Evolutionary conservation across 2,888 invertebrate species (phyloP).

Genomic region (Crioceris asparagi): DNA sequence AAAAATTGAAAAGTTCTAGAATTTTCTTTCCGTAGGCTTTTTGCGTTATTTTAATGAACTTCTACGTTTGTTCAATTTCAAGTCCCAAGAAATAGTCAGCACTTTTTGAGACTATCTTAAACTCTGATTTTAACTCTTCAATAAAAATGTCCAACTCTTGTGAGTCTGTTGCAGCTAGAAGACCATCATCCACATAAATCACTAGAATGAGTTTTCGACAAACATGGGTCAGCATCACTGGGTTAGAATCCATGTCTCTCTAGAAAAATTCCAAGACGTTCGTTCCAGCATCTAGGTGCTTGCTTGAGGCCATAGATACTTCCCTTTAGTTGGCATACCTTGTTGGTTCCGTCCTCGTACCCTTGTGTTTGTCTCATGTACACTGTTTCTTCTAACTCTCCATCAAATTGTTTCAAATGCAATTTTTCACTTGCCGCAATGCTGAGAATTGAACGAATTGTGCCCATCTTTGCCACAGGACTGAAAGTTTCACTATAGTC

Average conservation of each 20-base stretch:
- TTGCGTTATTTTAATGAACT: background rate
- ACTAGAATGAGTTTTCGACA: no score
- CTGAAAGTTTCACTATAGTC: no score
- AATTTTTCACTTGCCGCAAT: constrained; percentile 18
- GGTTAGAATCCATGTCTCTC: background rate
- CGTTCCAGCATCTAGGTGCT: constrained; percentile 9
- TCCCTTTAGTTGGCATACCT: constrained; percentile 3
- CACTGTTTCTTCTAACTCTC: constrained; percentile 10
- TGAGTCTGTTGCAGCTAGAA: no score
- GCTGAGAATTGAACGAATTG: no score
- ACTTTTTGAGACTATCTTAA: background rate
- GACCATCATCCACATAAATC: no score
- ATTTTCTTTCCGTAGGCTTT: background rate
- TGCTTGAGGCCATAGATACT: constrained; percentile 8
- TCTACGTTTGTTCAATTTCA: background rate
- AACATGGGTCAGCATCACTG: no score
- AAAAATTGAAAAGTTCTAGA: no score
- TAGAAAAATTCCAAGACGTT: background rate
- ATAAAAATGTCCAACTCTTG: no score
- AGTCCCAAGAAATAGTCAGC: no score
- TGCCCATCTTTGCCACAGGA: constrained; percentile 19
- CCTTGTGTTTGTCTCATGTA: constrained; percentile 17
- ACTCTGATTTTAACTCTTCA: no score
- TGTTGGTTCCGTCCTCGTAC: constrained; percentile 5
- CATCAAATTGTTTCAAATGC: constrained; percentile 23